These are phyloP conservation scores for Agelas oroides DNA, from an alignment of 37 sponge, comb jelly and placozoan genomes.

Conservation along the genomic window DNA sequence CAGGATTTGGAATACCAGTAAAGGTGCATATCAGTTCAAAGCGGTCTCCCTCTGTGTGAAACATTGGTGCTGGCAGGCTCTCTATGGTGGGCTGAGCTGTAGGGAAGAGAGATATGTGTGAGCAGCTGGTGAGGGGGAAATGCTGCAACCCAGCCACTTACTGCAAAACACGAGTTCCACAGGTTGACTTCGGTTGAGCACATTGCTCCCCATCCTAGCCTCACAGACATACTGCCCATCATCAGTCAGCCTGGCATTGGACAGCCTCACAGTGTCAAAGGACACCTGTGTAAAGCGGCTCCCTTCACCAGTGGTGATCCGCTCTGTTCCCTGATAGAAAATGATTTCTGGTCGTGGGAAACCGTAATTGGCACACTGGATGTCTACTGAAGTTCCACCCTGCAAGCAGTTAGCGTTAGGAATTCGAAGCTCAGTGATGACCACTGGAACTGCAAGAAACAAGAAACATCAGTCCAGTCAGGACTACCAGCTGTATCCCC, in stretches of 20 bases:
- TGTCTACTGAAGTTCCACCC: not conserved
- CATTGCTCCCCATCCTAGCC: not conserved
- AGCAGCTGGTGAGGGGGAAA: not conserved
- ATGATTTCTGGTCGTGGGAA: conserved; percentile 33
- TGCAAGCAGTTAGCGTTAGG: conserved; percentile 7
- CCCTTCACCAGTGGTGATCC: not conserved
- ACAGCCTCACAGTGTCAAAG: no score
- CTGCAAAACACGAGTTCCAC: conserved; percentile 14
- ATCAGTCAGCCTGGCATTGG: not conserved
- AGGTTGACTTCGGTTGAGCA: no score
- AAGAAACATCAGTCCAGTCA: no score
- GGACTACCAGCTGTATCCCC: no score
- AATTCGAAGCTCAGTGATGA: not conserved
- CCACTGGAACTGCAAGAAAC: not conserved
- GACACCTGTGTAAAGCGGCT: not conserved
- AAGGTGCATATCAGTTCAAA: not conserved
- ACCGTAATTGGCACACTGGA: conserved; percentile 46
- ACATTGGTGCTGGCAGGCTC: not conserved
- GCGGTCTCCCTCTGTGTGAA: conserved; percentile 4
- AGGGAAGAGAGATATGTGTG: not conserved
- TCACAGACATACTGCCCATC: not conserved
- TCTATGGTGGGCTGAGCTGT: conserved; percentile 20
- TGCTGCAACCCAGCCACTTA: not conserved
- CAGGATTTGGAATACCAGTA: conserved; percentile 21
- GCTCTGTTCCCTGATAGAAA: not conserved